Percentiles rank a stretch among this genome's conserved stretches.
These are phyloP conservation scores for Sarcophaga bullata DNA, from an alignment of 1,140 invertebrate genomes.

Conservation along the genomic window DNA sequence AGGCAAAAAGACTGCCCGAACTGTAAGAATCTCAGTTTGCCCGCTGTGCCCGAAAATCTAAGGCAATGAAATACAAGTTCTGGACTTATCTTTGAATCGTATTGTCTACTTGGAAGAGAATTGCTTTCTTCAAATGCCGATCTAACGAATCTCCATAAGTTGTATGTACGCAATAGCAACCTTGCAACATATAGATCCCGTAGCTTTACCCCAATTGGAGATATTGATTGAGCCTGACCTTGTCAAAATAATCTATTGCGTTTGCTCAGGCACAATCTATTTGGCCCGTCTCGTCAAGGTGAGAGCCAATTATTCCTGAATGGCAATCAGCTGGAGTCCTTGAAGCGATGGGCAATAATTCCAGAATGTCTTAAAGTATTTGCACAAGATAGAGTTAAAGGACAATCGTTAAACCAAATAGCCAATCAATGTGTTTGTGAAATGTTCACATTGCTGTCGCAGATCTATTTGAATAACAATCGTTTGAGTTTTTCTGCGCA, in stretches of 20 bases:
- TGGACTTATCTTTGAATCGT: conserved; percentile 79
- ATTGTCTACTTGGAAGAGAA: conserved; percentile 73
- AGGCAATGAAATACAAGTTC: conserved; percentile 78
- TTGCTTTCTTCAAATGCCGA: conserved; percentile 75
- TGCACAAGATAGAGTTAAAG: conserved; percentile 80
- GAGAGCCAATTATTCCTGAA: no score
- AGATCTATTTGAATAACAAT: conserved; percentile 78
- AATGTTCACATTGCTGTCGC: conserved; percentile 75
- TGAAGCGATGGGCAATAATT: no score
- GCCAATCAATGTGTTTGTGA: conserved; percentile 75
- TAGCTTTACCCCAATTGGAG: no score
- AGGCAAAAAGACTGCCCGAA: no score
- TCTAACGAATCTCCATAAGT: conserved; percentile 82
- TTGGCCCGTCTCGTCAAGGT: no score
- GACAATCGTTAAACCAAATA: conserved; percentile 78
- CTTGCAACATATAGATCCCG: conserved; percentile 74
- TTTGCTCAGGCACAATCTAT: no score
- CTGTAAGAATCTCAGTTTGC: conserved; percentile 73
- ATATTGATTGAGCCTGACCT: no score
- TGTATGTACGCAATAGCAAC: conserved; percentile 77
- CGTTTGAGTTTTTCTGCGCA: conserved; percentile 73
- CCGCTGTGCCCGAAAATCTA: conserved; percentile 74
- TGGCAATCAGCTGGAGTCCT: no score
- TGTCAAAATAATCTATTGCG: no score
- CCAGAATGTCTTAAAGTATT: no score